phyloP scores from a whole-genome alignment of 2,113 vertebrate species.

The Origma solitaria region DNA sequence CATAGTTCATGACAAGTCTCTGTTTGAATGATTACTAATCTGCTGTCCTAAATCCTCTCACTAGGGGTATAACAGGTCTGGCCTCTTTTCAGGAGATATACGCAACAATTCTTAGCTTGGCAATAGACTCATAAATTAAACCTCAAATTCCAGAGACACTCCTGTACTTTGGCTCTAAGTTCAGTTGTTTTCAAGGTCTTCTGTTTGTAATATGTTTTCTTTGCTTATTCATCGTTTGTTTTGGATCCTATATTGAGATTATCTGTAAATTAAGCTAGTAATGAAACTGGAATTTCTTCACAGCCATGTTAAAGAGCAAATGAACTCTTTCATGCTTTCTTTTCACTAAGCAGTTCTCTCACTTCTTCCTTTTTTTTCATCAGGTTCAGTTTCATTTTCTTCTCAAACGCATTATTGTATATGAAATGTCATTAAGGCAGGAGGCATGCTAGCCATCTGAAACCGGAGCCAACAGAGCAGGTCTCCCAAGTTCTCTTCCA shows the following conservation, averaged over 20 bases:
- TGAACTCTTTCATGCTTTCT: neutral
- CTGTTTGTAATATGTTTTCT: neutral
- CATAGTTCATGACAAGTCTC: neutral
- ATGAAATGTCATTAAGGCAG: neutral
- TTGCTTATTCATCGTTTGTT: neutral
- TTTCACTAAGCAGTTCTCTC: neutral
- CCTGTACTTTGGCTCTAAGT: neutral
- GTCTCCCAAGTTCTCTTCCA: neutral
- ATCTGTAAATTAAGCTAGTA: neutral
- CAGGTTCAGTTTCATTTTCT: neutral
- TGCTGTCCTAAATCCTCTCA: neutral
- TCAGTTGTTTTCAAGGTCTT: neutral
- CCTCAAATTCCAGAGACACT: neutral
- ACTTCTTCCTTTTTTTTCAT: neutral
- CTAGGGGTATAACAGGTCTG: neutral
- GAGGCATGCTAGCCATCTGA: neutral
- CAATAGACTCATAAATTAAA: neutral
- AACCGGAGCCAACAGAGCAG: neutral
- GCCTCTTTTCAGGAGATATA: neutral
- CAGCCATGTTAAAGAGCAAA: neutral
- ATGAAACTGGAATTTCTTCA: neutral
- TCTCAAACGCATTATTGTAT: neutral
- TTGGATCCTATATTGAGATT: neutral
- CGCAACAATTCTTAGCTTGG: neutral
- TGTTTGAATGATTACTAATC: neutral